These are phyloP conservation scores for Plebejus argus DNA, from an alignment of 2,888 invertebrate genomes.

Conservation along the genomic window DNA sequence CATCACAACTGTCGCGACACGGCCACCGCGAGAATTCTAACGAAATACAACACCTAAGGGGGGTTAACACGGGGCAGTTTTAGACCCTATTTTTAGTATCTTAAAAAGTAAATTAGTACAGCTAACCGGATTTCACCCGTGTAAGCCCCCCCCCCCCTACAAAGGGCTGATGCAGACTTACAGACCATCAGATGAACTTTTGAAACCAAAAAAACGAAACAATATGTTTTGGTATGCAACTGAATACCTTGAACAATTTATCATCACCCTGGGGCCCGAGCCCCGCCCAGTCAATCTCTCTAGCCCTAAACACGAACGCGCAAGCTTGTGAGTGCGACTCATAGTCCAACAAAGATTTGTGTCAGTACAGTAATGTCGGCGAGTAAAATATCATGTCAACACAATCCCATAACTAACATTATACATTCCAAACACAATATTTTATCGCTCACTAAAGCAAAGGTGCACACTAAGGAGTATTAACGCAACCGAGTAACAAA, in stretches of 20 bases:
- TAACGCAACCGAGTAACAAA: slow-evolving; percentile 32
- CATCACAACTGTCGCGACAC: slow-evolving; percentile 33
- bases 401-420: slow-evolving; percentile 12
- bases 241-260: neutral
- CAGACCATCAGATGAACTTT: neutral
- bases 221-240: slow-evolving; percentile 8
- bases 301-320: slow-evolving; percentile 22
- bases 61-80: neutral
- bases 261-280: neutral
- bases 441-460: slow-evolving; percentile 29
- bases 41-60: neutral
- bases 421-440: slow-evolving; percentile 27
- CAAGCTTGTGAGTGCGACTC: slow-evolving; percentile 20
- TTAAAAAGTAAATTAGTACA: neutral
- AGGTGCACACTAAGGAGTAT: slow-evolving; percentile 31
- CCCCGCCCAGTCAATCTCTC: neutral
- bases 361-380: slow-evolving; percentile 24
- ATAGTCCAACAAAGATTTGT: slow-evolving; percentile 24
- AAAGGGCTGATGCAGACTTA: neutral
- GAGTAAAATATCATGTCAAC: slow-evolving; percentile 27
- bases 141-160: neutral
- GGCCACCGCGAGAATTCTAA: slow-evolving; percentile 13
- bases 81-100: neutral
- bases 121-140: neutral
- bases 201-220: neutral